Evolutionary conservation across 2,888 invertebrate genomes (phyloP).

Genomic region (Drosophila silvestris): DNA sequence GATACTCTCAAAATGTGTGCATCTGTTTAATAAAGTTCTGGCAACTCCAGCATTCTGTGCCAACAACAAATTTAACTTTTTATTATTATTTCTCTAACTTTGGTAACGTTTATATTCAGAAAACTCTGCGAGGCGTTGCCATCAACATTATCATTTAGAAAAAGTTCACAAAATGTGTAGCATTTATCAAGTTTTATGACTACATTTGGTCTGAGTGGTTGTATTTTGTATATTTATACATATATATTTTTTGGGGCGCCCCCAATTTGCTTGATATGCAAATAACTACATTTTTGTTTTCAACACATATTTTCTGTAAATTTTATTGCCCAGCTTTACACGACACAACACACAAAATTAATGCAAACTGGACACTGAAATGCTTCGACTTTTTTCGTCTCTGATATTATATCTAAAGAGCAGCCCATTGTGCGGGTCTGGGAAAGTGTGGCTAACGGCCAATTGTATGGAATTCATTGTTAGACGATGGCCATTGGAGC

Average conservation of each 20-base stretch:
- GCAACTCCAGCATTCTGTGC: neutral
- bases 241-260: conserved; percentile 27
- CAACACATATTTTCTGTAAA: conserved; percentile 74
- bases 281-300: conserved; percentile 68
- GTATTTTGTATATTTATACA: conserved; percentile 7
- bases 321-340: conserved; percentile 61
- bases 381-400: conserved; percentile 37
- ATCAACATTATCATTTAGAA: conserved; percentile 50
- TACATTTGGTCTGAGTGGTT: conserved; percentile 56
- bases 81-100: conserved; percentile 46
- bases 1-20: neutral
- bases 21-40: conserved; percentile 9
- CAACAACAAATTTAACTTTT: conserved; percentile 40
- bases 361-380: conserved; percentile 70
- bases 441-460: conserved; percentile 70
- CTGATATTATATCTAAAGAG: conserved; percentile 52
- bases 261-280: conserved; percentile 72
- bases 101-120: conserved; percentile 39
- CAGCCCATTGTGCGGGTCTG: conserved; percentile 72
- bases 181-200: conserved; percentile 76
- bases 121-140: conserved; percentile 30
- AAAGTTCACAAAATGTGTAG: conserved; percentile 55
- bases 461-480: conserved; percentile 64
- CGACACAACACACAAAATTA: conserved; percentile 45
- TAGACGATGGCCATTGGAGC: conserved; percentile 29